Conservation (phyloP, 2,888 invertebrate genomes). For the Subacronicta megacephala region DNA sequence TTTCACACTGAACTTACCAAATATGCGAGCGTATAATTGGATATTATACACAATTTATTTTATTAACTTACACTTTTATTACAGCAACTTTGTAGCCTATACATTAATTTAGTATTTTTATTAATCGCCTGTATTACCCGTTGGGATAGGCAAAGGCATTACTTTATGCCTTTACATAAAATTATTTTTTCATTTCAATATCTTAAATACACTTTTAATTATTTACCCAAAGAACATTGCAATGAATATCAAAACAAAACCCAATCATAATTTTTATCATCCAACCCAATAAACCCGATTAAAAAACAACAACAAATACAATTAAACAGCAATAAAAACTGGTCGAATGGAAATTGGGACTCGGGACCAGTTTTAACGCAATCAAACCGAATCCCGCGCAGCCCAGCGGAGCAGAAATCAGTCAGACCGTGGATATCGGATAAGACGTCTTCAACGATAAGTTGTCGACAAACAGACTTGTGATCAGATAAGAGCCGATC, state of each 20-base stretch:
- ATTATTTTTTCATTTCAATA: too few species aligned
- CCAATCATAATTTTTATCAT: constrained; percentile 9
- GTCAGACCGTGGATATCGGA: constrained; percentile 65
- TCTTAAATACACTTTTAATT: constrained; percentile 6
- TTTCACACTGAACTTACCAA: constrained; percentile 3
- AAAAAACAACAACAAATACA: constrained; percentile 41
- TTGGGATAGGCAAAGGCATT: too few species aligned
- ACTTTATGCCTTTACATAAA: too few species aligned
- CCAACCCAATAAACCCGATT: constrained; percentile 23
- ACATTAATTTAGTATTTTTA: too few species aligned
- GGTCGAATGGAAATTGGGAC: constrained; percentile 26
- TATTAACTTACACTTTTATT: constrained; percentile 9
- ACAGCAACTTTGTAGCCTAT: constrained; percentile 22
- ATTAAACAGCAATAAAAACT: constrained; percentile 47
- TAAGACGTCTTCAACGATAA: constrained; percentile 68
- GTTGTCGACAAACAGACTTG: constrained; percentile 69
- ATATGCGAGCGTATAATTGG: constrained; percentile 15
- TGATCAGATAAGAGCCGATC: constrained; percentile 70
- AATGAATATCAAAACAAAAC: not conserved
- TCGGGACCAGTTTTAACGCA: constrained; percentile 63
- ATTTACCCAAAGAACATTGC: constrained; percentile 16
- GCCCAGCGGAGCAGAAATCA: constrained; percentile 72
- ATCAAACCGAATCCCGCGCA: constrained; percentile 69
- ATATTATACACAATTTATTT: not conserved
- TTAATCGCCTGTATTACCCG: too few species aligned